Percentiles rank a stretch among this genome's conserved stretches.
phyloP scores from a whole-genome alignment of 2,888 invertebrate genomes.

The Agrotis exclamationis region DNA sequence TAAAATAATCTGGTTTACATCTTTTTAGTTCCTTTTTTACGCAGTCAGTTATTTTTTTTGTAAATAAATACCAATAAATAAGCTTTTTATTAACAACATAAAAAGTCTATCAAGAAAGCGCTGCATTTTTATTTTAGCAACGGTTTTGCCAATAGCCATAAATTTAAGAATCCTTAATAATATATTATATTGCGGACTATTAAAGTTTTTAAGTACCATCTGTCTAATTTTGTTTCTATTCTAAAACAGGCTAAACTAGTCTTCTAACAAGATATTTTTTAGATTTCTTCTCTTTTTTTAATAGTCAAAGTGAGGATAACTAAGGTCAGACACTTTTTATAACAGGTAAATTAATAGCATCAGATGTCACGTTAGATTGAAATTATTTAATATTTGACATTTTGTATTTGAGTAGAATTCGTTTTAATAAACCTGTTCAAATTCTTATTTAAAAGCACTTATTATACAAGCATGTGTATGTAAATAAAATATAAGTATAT shows the following conservation, averaged over 20 bases:
- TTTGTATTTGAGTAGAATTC: not conserved
- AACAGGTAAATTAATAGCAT: slow-evolving; percentile 6
- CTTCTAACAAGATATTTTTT: not conserved
- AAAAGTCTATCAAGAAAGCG: too few species aligned
- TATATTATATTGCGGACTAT: not conserved
- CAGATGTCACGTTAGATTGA: not conserved
- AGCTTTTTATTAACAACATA: too few species aligned
- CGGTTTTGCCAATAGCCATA: not conserved
- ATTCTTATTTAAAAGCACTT: not conserved
- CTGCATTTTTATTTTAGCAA: too few species aligned
- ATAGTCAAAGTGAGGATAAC: not conserved
- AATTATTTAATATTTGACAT: slow-evolving; percentile 26
- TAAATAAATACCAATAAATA: too few species aligned
- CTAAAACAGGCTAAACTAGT: slow-evolving; percentile 37
- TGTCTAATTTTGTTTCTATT: slow-evolving; percentile 2
- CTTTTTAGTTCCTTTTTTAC: too few species aligned
- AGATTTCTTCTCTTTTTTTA: slow-evolving; percentile 8
- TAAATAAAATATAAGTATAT: too few species aligned
- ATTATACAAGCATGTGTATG: too few species aligned
- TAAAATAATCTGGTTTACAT: too few species aligned
- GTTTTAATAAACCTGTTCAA: not conserved
- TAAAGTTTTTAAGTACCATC: not conserved
- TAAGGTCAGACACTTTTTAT: slow-evolving; percentile 27
- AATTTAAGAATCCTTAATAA: not conserved
- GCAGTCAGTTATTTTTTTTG: too few species aligned